Percentiles rank a stretch among this genome's conserved stretches.
phyloP scores from a whole-genome alignment of 2,113 vertebrate species.

The Ranitomeya variabilis region DNA sequence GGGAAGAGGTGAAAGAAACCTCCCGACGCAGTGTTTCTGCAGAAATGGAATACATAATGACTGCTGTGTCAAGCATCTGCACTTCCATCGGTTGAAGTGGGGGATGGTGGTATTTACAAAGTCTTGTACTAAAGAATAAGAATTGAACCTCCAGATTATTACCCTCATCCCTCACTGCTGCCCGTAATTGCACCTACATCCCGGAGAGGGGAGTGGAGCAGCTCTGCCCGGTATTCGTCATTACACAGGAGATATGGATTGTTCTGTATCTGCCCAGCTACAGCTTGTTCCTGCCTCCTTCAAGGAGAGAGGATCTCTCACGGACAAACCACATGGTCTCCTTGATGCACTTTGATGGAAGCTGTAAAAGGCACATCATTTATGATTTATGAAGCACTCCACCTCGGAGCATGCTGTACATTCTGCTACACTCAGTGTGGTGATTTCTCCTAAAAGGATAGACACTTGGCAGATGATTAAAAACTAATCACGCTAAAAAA shows the following conservation, averaged over 20 bases:
- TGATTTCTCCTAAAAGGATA: not conserved
- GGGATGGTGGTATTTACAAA: not conserved
- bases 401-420: not conserved
- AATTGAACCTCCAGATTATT: not conserved
- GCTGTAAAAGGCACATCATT: conserved; percentile 68
- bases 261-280: conserved; percentile 62
- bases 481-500: not conserved
- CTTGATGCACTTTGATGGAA: conserved; percentile 67
- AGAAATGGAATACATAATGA: conserved; percentile 35
- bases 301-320: conserved; percentile 63
- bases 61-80: conserved; percentile 34
- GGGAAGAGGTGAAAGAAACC: conserved; percentile 4
- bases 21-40: conserved; percentile 46
- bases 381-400: conserved; percentile 67
- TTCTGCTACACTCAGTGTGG: not conserved
- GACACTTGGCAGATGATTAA: not conserved
- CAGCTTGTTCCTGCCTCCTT: conserved; percentile 62
- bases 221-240: conserved; percentile 30
- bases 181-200: not conserved
- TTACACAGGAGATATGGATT: conserved; percentile 60
- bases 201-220: conserved; percentile 29
- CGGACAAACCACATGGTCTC: conserved; percentile 58
- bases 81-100: conserved; percentile 43
- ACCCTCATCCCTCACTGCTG: not conserved
- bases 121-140: not conserved